These are phyloP conservation scores for Labrus mixtus DNA, from an alignment of 2,113 vertebrate species.

Conservation along the genomic window DNA sequence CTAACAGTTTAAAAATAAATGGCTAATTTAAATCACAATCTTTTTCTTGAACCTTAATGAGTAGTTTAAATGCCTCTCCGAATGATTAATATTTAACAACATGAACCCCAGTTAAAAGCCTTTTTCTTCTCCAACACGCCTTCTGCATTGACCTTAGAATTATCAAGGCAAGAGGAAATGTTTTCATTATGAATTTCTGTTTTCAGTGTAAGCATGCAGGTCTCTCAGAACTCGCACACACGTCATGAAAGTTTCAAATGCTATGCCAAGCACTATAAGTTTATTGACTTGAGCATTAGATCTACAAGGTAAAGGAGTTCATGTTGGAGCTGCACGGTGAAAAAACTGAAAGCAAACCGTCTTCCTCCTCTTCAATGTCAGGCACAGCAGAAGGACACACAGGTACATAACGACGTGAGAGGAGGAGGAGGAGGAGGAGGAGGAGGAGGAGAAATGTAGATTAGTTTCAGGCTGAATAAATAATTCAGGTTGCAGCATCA, in stretches of 20 bases:
- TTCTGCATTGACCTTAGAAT: background rate
- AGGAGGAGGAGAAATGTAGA: conserved; percentile 33
- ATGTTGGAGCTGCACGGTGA: background rate
- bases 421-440: background rate
- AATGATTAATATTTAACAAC: no score
- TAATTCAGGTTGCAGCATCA: conserved; percentile 70
- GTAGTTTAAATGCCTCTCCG: no score
- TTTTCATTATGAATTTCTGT: background rate
- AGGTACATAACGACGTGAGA: conserved; percentile 20
- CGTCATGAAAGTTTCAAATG: background rate
- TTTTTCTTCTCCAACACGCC: background rate
- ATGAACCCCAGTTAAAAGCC: no score
- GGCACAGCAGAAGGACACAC: conserved; percentile 48
- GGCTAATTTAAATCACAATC: no score
- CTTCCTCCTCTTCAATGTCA: conserved; percentile 25
- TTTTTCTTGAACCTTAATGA: no score
- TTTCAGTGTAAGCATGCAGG: background rate
- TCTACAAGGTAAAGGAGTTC: background rate
- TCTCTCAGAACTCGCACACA: background rate
- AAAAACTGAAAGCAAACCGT: conserved; percentile 11
- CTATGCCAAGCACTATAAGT: background rate
- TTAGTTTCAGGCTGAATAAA: conserved; percentile 64
- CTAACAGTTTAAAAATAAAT: no score
- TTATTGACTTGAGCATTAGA: background rate
- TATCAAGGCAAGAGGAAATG: background rate